These are phyloP conservation scores for Peucedramus taeniatus DNA, from an alignment of 2,113 vertebrate species.

Conservation along the genomic window DNA sequence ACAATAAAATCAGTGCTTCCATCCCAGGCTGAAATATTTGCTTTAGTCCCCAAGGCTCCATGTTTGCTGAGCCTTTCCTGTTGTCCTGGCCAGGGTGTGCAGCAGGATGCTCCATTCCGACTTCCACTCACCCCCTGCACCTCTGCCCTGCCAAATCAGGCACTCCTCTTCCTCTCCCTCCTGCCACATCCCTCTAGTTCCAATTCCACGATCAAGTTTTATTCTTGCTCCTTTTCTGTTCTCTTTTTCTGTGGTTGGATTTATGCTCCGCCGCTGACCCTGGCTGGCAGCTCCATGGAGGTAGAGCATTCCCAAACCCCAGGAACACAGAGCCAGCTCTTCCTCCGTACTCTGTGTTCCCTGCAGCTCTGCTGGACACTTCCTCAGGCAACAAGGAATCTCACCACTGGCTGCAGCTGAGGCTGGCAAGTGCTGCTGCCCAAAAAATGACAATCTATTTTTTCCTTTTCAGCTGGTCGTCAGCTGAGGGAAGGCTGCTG, in stretches of 20 bases:
- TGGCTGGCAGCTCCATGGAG: neutral
- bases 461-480: neutral
- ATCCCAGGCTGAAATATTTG: neutral
- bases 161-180: neutral
- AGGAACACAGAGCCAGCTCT: neutral
- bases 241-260: neutral
- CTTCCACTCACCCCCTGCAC: neutral
- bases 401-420: neutral
- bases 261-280: neutral
- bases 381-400: slow-evolving; percentile 17
- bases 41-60: rapidly evolving
- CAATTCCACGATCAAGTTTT: neutral
- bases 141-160: neutral
- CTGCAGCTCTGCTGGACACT: slow-evolving; percentile 43
- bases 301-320: neutral
- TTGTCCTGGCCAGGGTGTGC: neutral
- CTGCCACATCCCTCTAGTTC: neutral
- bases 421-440: neutral
- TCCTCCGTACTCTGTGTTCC: slow-evolving; percentile 1
- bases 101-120: neutral
- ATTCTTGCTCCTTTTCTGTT: neutral
- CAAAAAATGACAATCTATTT: neutral
- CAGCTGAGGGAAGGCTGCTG: neutral
- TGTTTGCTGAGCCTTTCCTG: neutral
- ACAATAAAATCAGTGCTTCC: neutral